Evolutionary conservation across 2,797 vertebrate genomes (phyloP), one percentile per base, ranked within the genome.

Genomic region (Arnoldichthys spilopterus): DNA sequence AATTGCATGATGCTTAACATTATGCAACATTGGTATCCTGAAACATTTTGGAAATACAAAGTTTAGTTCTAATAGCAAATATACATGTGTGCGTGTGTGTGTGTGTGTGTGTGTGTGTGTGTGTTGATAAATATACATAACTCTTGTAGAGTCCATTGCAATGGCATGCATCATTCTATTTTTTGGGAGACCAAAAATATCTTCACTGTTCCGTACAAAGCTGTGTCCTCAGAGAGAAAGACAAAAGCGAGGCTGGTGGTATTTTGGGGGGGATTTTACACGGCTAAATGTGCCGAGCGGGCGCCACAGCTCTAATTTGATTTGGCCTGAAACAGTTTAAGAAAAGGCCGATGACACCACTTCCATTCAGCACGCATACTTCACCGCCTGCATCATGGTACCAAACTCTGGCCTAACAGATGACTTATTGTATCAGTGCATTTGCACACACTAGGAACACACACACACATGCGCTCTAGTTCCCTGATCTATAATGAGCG

Each of bases 301-400:
- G 77, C 85, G 86, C 88, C 87, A 66, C 80, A 79, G 86, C 85
- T 88, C 79, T 93, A 92, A 92, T 92, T 91, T 77, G 84, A 92
- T 92, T 93, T 91, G 83, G 70, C 89, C 85, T 88, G 87, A 91
- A 90, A 89, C 85, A 78, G 84, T 93, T 91, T 91, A 90, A 77
- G 77, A 88, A 84, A 80, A 82, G 81, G 81, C 76, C 66, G 68
- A 82, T 92, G 92, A 93, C 90, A 92, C 92, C 91, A 91, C 91
- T 90, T 91, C 89, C 89, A 86, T 77, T 88, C 86, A 86, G 82
- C 86, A 84, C 76, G 81, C 91, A 92, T 92, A 89, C 85, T 92
- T 92, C 73, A 77, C 81, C 78, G 79, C 82, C 75, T 88, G 85
- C 87, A 90, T 93, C 90, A 93, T 90, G 79, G 77, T 81, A 83